phyloP scores from a whole-genome alignment of 2,113 vertebrate species.

The cattle (Bos taurus) region ARS-UCD2.0 NC_037357.1:8927001-8927500 shows the following conservation, averaged over 20 bases:
- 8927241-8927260: conserved; percentile 29
- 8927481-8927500: not conserved
- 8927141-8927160: not conserved
- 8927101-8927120: not conserved
- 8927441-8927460: not conserved
- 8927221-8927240: conserved; percentile 19
- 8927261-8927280: conserved; percentile 9
- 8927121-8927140: not conserved
- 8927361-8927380: not conserved
- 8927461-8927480: not conserved
- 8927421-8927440: not conserved
- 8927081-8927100: conserved; percentile 46
- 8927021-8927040: not conserved
- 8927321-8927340: not conserved
- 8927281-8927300: not conserved
- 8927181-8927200: conserved; percentile 30
- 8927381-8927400: not conserved
- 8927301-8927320: not conserved
- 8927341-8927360: not conserved
- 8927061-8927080: not conserved
- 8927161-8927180: conserved; percentile 34
- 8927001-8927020: not conserved
- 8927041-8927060: not conserved
- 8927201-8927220: conserved; percentile 30
- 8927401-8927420: not conserved